Conservation (phyloP, 2,113 vertebrate species). For the Bufo bufo region DNA sequence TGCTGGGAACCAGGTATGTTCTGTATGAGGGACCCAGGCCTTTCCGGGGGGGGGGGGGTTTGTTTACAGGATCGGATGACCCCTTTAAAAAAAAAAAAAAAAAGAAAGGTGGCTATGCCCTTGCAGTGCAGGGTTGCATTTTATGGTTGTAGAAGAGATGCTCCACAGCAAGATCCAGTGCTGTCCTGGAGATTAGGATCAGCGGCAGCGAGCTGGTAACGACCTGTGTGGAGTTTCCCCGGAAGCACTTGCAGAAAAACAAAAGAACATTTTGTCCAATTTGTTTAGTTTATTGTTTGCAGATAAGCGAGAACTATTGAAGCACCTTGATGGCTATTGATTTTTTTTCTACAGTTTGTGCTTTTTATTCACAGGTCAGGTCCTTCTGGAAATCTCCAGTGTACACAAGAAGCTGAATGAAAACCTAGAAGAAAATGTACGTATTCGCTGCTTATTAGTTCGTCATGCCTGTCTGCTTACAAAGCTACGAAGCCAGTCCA, state of each 20-base stretch:
- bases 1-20: no score
- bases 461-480: no score
- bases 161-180: no score
- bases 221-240: neutral
- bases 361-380: conserved; percentile 76
- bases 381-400: conserved; percentile 90
- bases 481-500: no score
- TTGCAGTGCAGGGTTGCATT: no score
- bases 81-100: no score
- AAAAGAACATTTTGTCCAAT: neutral
- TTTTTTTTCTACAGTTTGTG: neutral
- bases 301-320: neutral
- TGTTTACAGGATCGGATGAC: no score
- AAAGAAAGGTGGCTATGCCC: no score
- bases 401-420: conserved; percentile 87
- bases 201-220: neutral
- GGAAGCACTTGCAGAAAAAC: neutral
- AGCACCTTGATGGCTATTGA: neutral
- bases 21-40: no score
- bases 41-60: no score
- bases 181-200: neutral
- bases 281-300: neutral
- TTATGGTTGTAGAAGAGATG: no score
- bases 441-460: conserved; percentile 67
- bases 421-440: conserved; percentile 89